Base-by-base conservation (phyloP, 2,888 invertebrate species). In the Helicoverpa assulta region DNA sequence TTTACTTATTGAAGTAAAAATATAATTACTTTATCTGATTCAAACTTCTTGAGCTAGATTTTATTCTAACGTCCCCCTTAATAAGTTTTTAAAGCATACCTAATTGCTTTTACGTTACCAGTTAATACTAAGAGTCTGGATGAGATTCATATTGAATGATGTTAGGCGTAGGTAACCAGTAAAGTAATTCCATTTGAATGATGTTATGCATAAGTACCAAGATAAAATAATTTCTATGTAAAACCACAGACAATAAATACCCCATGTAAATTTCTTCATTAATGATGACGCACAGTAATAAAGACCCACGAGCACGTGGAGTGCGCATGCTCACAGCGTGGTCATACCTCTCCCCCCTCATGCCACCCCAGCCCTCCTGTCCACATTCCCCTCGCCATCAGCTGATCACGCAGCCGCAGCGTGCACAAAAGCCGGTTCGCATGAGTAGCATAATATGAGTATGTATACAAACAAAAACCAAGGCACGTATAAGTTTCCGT, bases 241-340 rank as follows among this genome's bases (percentile, higher is more conserved):
- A 75, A 64, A 64, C 64, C 55, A 33, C 37, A 21, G n/a, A 14
- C n/a, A n/a, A n/a, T n/a, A 52, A n/a, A 53, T 14, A 53, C 47
- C 40, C 8, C 47, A 8, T 16, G 16, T 47, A 10, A 43, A 61
- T 43, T 40, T 19, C 50, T 40, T 51, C 43, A 61, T 18, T 43
- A 18, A 21, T 12, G 29, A 51, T 67, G 64, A 64, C 37, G 83
- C 80, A 88, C 93, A 84, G 88, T 70, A 93, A 91, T 79, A 93
- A 93, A 92, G 86, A 73, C 85, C 85, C 90, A 14, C 18, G 33
- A 91, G 89, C 95, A 95, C 94, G 95, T 93, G 94, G 79, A 80
- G 81, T 72, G 88, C 92, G 95, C 95, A 94, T 95, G 95, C 76
- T 88, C 90, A 79, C 40, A 69, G 90, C 93, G 87, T 92, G 94